Evolutionary conservation across 2,113 vertebrate species (phyloP).

Genomic region (Oncorhynchus masou): DNA sequence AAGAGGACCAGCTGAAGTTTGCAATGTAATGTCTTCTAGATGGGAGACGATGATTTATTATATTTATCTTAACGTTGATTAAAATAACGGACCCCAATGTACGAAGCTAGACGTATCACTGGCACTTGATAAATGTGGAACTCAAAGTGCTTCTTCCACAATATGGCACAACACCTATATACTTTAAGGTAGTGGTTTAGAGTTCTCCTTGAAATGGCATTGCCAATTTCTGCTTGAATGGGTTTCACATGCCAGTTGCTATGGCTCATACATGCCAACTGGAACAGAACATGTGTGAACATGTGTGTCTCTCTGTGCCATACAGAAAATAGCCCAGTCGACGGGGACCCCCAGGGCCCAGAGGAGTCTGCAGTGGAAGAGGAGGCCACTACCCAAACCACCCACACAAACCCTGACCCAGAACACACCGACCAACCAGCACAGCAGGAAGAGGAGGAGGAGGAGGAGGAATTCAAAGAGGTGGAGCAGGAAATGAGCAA

Average conservation of each 20-base stretch:
- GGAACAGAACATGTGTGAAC: too few relatives aligned
- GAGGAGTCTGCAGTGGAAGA: conserved; percentile 20
- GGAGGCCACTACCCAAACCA: conserved; percentile 30
- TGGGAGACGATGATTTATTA: too few relatives aligned
- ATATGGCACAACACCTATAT: not conserved
- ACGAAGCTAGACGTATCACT: not conserved
- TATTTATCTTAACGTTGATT: too few relatives aligned
- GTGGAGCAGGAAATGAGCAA: conserved; percentile 55
- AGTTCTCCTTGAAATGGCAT: not conserved
- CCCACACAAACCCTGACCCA: conserved; percentile 46
- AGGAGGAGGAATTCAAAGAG: conserved; percentile 33
- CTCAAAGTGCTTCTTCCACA: not conserved
- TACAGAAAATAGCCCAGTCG: conserved; percentile 38
- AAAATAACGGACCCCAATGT: conserved; percentile 6
- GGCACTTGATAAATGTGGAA: not conserved
- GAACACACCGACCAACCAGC: conserved; percentile 36
- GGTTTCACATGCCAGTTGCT: not conserved
- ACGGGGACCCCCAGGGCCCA: conserved; percentile 1
- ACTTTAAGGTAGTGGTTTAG: not conserved
- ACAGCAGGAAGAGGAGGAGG: conserved; percentile 25
- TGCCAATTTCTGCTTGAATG: too few relatives aligned
- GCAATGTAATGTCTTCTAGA: too few relatives aligned
- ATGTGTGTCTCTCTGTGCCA: conserved; percentile 8
- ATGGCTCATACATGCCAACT: not conserved
- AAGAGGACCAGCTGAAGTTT: too few relatives aligned